A percentile compares a stretch with the other conserved stretches of the same genome.
phyloP scores from a whole-genome alignment of 2,113 vertebrate genomes.

The Seriola dumerili region DNA sequence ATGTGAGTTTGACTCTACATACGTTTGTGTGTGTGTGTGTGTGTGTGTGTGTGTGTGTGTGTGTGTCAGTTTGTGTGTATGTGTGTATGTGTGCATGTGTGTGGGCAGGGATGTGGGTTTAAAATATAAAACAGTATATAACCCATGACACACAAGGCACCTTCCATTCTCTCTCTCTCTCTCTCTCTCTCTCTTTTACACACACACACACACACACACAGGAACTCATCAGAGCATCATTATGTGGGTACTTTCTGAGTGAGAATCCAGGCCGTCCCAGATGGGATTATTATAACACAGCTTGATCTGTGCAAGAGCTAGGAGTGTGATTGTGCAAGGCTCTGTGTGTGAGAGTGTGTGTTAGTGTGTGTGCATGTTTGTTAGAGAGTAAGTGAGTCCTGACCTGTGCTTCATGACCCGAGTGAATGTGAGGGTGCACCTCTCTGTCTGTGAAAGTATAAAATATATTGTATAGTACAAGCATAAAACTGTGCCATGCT shows the following conservation, averaged over 20 bases:
- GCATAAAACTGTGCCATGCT: slow-evolving; percentile 21
- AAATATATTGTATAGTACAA: slow-evolving; percentile 27
- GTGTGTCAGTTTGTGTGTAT: slow-evolving; percentile 24
- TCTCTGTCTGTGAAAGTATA: slow-evolving; percentile 42
- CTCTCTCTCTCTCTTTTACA: neutral
- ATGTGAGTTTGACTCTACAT: slow-evolving; percentile 56
- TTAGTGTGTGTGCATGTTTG: slow-evolving; percentile 39
- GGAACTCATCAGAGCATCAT: slow-evolving; percentile 70
- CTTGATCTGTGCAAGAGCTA: slow-evolving; percentile 64
- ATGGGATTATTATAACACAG: slow-evolving; percentile 75
- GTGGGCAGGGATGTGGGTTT: slow-evolving; percentile 45
- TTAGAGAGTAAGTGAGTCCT: slow-evolving; percentile 30
- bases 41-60: slow-evolving; percentile 9
- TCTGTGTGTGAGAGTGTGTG: slow-evolving; percentile 18
- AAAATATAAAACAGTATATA: slow-evolving; percentile 64
- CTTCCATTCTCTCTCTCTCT: slow-evolving; percentile 31
- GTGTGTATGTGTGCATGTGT: slow-evolving; percentile 18
- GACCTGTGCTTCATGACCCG: slow-evolving; percentile 56
- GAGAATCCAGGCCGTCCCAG: slow-evolving; percentile 65
- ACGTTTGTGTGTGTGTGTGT: slow-evolving; percentile 41
- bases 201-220: slow-evolving; percentile 49
- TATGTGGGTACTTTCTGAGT: slow-evolving; percentile 65
- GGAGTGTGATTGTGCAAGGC: slow-evolving; percentile 32
- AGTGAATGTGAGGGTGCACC: slow-evolving; percentile 41
- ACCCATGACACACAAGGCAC: slow-evolving; percentile 57